Evolutionary conservation across 2,888 invertebrate genomes (phyloP).

Genomic region (Altica lythri): DNA sequence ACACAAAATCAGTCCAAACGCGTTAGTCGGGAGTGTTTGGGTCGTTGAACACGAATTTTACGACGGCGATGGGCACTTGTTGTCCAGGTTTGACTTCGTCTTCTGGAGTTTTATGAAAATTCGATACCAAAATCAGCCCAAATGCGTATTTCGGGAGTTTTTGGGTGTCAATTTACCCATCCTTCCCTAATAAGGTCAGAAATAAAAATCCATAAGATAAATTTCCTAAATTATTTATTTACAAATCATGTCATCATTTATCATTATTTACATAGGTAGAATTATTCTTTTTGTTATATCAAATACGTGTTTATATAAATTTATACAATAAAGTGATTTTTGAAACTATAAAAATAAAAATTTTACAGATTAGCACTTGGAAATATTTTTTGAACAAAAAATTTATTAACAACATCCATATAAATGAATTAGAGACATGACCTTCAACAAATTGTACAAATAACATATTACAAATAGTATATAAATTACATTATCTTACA

Average conservation of each 20-base stretch:
- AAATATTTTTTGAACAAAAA: slow-evolving; percentile 21
- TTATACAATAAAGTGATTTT: slow-evolving; percentile 49
- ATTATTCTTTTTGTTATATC: slow-evolving; percentile 28
- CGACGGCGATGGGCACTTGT: too few species aligned
- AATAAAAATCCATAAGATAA: too few species aligned
- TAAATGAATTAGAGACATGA: slow-evolving; percentile 25
- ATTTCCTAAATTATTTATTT: slow-evolving; percentile 23
- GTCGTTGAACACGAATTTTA: too few species aligned
- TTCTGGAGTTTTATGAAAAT: too few species aligned
- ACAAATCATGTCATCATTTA: slow-evolving; percentile 33
- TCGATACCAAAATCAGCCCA: too few species aligned
- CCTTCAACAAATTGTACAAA: slow-evolving; percentile 50
- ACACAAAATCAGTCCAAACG: too few species aligned
- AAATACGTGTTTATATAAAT: slow-evolving; percentile 44
- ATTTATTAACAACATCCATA: slow-evolving; percentile 12
- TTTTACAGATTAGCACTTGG: slow-evolving; percentile 35
- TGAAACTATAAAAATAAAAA: slow-evolving; percentile 50
- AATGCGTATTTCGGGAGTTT: too few species aligned
- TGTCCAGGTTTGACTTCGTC: too few species aligned
- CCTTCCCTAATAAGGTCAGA: too few species aligned
- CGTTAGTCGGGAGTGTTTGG: too few species aligned
- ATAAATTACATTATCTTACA: slow-evolving; percentile 36
- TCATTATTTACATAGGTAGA: slow-evolving; percentile 37
- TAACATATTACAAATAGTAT: slow-evolving; percentile 48
- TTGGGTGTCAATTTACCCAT: too few species aligned